Conservation (phyloP, 1,140 invertebrate species). For the Hylaeus anthracinus region DNA sequence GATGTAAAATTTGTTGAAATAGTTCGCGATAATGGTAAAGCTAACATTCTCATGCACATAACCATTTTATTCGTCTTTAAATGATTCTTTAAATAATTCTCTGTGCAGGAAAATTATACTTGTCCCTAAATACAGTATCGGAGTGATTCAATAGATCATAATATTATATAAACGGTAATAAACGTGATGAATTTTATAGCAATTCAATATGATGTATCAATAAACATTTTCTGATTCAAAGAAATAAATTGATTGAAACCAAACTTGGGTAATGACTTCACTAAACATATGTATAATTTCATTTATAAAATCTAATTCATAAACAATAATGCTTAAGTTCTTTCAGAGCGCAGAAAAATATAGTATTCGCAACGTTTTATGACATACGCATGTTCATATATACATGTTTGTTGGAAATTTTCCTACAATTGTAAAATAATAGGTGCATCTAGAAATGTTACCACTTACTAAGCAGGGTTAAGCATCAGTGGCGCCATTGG, state of each 20-base stretch:
- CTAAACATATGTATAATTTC: background rate
- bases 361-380: background rate
- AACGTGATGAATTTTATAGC: background rate
- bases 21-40: slow-evolving; percentile 32
- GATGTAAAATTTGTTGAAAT: slow-evolving; percentile 13
- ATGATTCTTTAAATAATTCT: background rate
- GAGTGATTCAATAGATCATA: background rate
- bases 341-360: background rate
- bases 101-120: background rate
- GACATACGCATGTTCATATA: background rate
- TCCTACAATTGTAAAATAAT: background rate
- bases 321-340: background rate
- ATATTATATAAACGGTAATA: background rate
- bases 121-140: background rate
- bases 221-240: too few relatives aligned
- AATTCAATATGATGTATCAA: background rate
- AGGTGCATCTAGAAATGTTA: too few relatives aligned
- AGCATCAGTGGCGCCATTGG: too few relatives aligned
- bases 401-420: background rate
- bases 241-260: background rate
- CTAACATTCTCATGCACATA: slow-evolving; percentile 21
- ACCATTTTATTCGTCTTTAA: slow-evolving; percentile 10
- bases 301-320: background rate
- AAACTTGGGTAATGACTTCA: background rate
- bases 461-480: too few relatives aligned